These are phyloP conservation scores for Microchirus variegatus DNA, from an alignment of 2,797 vertebrate genomes.

Conservation along the genomic window DNA sequence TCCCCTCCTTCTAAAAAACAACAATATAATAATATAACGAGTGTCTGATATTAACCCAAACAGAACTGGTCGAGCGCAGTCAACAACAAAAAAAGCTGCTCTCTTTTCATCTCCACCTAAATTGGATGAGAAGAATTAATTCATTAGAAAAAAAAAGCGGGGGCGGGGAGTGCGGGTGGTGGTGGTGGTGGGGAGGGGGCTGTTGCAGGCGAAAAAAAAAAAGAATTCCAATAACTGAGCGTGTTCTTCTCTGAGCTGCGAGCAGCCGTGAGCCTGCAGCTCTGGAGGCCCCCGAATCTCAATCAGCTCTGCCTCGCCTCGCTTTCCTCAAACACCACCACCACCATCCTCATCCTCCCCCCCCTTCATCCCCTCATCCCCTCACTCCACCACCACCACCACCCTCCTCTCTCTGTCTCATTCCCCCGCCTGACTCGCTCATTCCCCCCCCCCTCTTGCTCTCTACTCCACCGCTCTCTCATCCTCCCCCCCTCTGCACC, in stretches of 20 bases:
- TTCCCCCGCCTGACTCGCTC: not conserved
- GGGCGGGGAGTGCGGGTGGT: too few species aligned
- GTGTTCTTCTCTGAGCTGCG: constrained; percentile 71
- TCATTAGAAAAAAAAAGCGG: constrained; percentile 70
- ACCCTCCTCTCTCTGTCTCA: constrained; percentile 29
- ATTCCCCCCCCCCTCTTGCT: constrained; percentile 13
- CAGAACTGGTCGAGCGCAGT: constrained; percentile 56
- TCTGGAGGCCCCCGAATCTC: constrained; percentile 78
- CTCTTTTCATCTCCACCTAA: constrained; percentile 78
- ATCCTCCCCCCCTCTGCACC: constrained; percentile 19
- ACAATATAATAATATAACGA: constrained; percentile 42
- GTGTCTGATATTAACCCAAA: constrained; percentile 66
- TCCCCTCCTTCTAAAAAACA: constrained; percentile 31
- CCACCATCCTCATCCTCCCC: not conserved
- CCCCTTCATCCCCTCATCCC: constrained; percentile 1
- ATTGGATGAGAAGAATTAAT: constrained; percentile 81
- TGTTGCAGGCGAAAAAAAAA: not conserved
- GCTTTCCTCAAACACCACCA: constrained; percentile 46
- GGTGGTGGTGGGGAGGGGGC: too few species aligned
- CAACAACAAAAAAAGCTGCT: constrained; percentile 72
- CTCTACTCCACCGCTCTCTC: constrained; percentile 32
- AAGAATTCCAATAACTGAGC: constrained; percentile 73
- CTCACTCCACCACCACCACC: constrained; percentile 40
- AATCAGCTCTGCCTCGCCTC: constrained; percentile 79
- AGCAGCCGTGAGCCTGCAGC: constrained; percentile 76